phyloP scores from a whole-genome alignment of 2,888 invertebrate species.

The Galerucella calmariensis region DNA sequence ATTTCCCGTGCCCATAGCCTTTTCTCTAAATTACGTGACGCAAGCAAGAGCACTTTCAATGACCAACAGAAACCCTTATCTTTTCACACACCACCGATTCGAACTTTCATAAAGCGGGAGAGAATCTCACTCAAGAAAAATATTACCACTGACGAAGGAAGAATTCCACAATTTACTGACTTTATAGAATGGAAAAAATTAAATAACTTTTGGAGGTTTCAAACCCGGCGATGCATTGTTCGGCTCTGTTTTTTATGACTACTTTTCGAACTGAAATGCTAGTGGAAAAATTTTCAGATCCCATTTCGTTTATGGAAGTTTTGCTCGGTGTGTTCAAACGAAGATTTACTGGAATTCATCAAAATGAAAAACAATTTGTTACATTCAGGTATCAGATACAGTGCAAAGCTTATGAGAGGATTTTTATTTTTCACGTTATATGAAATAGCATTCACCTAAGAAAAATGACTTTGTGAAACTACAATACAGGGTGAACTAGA shows the following conservation, averaged over 20 bases:
- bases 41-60: conserved; percentile 52
- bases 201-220: conserved; percentile 37
- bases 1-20: conserved; percentile 40
- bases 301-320: conserved; percentile 17
- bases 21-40: conserved; percentile 52
- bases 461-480: no score
- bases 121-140: conserved; percentile 48
- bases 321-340: conserved; percentile 4
- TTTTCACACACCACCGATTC: conserved; percentile 59
- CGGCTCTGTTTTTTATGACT: conserved; percentile 25
- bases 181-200: conserved; percentile 40
- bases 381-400: background rate
- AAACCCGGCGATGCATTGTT: conserved; percentile 24
- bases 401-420: background rate
- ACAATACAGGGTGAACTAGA: no score
- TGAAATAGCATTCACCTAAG: no score
- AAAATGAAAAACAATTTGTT: conserved; percentile 16
- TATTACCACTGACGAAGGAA: conserved; percentile 39
- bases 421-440: no score
- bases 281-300: conserved; percentile 7
- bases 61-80: conserved; percentile 57
- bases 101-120: conserved; percentile 53
- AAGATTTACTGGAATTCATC: conserved; percentile 24
- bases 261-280: conserved; percentile 31
- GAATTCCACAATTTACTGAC: conserved; percentile 43